Evolutionary conservation across 1,140 invertebrate genomes (phyloP).

Genomic region (Aphaenogaster ashmeadi): DNA sequence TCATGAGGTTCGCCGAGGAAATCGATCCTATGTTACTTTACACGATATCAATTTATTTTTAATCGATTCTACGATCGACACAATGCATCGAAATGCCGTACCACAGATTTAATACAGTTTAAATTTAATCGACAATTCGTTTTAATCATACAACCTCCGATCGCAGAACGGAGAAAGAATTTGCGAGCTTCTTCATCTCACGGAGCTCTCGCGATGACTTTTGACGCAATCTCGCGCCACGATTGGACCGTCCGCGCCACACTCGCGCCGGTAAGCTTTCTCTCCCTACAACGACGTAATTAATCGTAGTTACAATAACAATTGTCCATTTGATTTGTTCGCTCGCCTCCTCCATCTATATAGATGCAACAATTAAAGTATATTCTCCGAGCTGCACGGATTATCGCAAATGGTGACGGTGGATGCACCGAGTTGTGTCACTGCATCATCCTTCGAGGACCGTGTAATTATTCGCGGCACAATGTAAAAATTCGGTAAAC

Average conservation of each 20-base stretch:
- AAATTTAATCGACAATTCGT: conserved; percentile 67
- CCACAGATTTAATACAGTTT: conserved; percentile 79
- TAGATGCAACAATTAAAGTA: conserved; percentile 48
- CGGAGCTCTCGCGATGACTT: conserved; percentile 11
- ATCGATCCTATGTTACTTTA: conserved; percentile 65
- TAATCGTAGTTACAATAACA: conserved; percentile 77
- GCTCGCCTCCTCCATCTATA: conserved; percentile 33
- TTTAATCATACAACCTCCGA: conserved; percentile 57
- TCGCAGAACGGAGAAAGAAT: conserved; percentile 62
- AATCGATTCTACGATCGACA: conserved; percentile 82
- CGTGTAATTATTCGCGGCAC: conserved; percentile 18
- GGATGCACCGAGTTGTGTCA: conserved; percentile 54
- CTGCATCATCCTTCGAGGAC: conserved; percentile 40
- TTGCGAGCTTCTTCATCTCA: conserved; percentile 28
- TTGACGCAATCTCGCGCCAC: conserved; percentile 30
- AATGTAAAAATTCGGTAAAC: conserved; percentile 28
- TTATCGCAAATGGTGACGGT: conserved; percentile 53
- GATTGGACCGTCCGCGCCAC: conserved; percentile 37
- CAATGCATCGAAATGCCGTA: conserved; percentile 81
- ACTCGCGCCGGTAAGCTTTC: conserved; percentile 45
- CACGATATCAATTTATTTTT: conserved; percentile 84
- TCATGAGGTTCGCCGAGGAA: conserved; percentile 28
- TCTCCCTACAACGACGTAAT: conserved; percentile 67
- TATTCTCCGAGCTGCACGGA: conserved; percentile 45
- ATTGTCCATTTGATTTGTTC: conserved; percentile 82